These are phyloP conservation scores for Chondrosia reniformis DNA, from an alignment of 37 sponge, comb jelly and placozoan genomes.

Conservation along the genomic window DNA sequence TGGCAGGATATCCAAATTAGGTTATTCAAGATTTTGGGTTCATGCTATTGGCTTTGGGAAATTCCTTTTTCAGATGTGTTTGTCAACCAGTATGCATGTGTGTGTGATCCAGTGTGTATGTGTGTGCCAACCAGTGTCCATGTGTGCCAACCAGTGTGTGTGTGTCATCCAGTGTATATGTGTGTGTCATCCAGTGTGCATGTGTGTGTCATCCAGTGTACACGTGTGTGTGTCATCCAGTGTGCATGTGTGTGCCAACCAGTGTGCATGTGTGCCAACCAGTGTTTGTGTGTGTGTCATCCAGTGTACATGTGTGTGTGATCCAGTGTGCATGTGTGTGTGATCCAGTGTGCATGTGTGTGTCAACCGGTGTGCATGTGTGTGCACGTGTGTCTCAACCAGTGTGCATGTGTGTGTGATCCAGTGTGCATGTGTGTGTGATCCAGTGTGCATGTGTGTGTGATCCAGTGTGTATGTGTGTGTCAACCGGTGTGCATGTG, in stretches of 20 bases:
- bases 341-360: constrained; percentile 26
- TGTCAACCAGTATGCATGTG: too few relatives aligned
- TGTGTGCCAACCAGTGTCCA: not conserved
- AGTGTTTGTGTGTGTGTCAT: constrained; percentile 7
- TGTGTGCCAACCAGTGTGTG: not conserved
- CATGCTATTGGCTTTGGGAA: too few relatives aligned
- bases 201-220: not conserved
- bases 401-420: constrained; percentile 19
- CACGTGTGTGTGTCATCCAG: constrained; percentile 6
- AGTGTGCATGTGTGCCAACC: not conserved
- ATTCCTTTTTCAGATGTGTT: too few relatives aligned
- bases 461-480: not conserved
- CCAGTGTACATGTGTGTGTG: constrained; percentile 15
- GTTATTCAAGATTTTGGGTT: too few relatives aligned
- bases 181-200: not conserved
- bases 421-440: constrained; percentile 19
- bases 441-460: not conserved
- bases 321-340: constrained; percentile 21
- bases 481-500: constrained; percentile 11
- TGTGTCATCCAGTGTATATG: not conserved
- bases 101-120: not conserved
- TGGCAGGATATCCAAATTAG: too few relatives aligned
- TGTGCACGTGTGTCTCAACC: constrained; percentile 11
- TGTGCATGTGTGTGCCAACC: not conserved
- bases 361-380: constrained; percentile 4